Conservation (phyloP, 2,797 vertebrate genomes). For the Bucorvus abyssinicus region DNA sequence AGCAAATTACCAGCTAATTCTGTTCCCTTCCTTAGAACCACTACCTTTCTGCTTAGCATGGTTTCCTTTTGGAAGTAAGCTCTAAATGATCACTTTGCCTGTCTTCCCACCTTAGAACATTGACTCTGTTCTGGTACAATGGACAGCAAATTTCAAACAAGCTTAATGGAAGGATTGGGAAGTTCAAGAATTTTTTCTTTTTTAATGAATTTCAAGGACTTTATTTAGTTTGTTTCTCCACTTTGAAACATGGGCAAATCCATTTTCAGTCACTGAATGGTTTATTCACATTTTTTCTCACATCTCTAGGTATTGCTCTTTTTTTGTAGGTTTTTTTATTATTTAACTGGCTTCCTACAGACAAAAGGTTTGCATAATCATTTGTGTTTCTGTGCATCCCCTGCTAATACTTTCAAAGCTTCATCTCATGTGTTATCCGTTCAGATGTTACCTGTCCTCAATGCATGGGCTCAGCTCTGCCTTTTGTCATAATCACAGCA, state of each 20-base stretch:
- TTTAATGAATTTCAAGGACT: accelerated
- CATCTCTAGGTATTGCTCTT: not conserved
- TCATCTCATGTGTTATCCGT: not conserved
- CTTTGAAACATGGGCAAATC: not conserved
- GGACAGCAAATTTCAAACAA: not conserved
- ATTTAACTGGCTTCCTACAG: not conserved
- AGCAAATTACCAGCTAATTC: not conserved
- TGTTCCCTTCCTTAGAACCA: not conserved
- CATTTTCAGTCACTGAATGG: not conserved
- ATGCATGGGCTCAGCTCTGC: not conserved
- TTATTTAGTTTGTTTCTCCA: not conserved
- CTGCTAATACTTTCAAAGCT: not conserved
- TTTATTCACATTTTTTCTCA: not conserved
- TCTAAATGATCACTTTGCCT: not conserved
- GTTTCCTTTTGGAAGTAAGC: not conserved
- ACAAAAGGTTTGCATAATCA: not conserved
- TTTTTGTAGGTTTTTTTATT: not conserved
- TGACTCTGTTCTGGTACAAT: not conserved
- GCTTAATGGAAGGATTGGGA: not conserved
- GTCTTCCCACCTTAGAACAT: not conserved
- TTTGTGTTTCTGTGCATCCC: not conserved
- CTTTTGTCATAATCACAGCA: accelerated
- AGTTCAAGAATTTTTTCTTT: not conserved
- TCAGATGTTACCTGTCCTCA: not conserved
- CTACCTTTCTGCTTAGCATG: not conserved